These are phyloP conservation scores for Pygathrix nemaeus DNA, from an alignment of 2,113 vertebrate species.

Conservation along the genomic window DNA sequence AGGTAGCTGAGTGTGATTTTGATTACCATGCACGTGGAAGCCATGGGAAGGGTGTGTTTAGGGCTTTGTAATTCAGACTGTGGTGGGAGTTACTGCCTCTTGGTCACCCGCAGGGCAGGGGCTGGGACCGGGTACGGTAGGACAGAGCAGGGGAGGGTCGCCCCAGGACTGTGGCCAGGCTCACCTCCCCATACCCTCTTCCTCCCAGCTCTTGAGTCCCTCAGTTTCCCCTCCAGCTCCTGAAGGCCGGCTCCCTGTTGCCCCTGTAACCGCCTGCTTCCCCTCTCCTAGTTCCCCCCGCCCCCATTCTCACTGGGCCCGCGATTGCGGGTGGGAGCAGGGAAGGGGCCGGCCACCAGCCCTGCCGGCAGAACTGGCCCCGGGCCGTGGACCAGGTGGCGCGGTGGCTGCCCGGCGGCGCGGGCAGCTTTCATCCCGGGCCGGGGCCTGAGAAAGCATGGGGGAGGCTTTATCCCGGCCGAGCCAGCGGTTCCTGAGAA, in stretches of 20 bases:
- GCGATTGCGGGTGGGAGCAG: neutral
- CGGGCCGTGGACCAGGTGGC: conserved; percentile 28
- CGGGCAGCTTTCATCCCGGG: conserved; percentile 74
- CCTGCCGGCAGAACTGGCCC: neutral
- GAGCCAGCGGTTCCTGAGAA: conserved; percentile 76
- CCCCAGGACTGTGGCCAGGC: neutral
- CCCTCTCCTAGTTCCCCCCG: neutral
- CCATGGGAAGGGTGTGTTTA: neutral
- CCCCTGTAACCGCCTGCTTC: neutral
- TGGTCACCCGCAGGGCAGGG: no score
- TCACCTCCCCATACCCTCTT: neutral
- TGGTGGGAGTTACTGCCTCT: neutral
- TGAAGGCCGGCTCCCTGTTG: neutral
- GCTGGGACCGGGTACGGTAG: neutral
- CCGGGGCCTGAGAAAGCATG: conserved; percentile 83
- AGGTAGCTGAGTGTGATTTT: rapidly evolving
- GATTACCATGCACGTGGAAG: neutral
- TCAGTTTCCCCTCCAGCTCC: neutral
- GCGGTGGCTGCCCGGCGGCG: neutral
- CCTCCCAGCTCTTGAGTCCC: neutral
- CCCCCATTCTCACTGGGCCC: neutral
- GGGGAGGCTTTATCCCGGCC: conserved; percentile 78
- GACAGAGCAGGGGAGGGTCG: neutral
- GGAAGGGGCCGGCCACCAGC: neutral
- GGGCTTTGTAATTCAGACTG: neutral